These are phyloP conservation scores for Paralichthys olivaceus DNA, from an alignment of 2,113 vertebrate species.

Conservation along the genomic window DNA sequence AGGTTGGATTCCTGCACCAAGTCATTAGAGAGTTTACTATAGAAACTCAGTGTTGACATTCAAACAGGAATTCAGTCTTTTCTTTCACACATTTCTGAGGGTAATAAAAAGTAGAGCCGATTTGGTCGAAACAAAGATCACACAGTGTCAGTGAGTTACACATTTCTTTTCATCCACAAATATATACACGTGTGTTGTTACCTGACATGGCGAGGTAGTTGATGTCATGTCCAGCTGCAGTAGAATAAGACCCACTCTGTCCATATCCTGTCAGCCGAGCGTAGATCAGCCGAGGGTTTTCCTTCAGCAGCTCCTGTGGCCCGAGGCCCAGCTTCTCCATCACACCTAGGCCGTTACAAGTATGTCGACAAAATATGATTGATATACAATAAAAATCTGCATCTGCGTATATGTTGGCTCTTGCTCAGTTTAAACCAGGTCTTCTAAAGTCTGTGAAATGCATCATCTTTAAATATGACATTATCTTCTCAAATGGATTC, in stretches of 20 bases:
- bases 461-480: no score
- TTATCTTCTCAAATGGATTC: no score
- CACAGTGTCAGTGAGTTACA: background rate
- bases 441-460: no score
- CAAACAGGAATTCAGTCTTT: background rate
- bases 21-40: background rate
- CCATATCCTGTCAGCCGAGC: conserved; percentile 94
- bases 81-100: background rate
- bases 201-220: conserved; percentile 95
- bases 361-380: background rate
- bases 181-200: conserved; percentile 62
- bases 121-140: background rate
- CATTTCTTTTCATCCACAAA: no score
- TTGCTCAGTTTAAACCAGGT: background rate
- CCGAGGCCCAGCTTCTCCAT: conserved; percentile 96
- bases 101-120: no score
- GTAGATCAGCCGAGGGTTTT: conserved; percentile 93
- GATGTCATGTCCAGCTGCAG: conserved; percentile 93
- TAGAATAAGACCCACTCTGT: conserved; percentile 85
- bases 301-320: conserved; percentile 84
- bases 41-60: background rate
- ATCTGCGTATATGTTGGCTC: no score
- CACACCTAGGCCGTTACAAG: conserved; percentile 82
- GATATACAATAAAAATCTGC: no score
- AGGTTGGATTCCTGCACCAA: background rate